Conservation (phyloP, 2,888 invertebrate species). For the Agrilus biguttatus region DNA sequence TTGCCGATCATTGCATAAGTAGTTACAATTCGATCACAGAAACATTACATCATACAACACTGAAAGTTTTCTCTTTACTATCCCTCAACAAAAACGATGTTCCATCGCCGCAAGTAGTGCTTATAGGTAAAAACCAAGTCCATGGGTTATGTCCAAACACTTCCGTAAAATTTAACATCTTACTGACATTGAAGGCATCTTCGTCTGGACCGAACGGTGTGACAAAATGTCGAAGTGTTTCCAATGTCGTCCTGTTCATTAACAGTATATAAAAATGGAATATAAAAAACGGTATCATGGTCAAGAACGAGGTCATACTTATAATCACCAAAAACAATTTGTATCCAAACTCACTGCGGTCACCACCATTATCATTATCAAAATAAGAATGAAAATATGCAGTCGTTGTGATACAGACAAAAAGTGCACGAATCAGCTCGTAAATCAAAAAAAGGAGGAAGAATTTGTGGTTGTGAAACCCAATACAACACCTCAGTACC, state of each 20-base stretch:
- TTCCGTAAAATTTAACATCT: conserved; percentile 76
- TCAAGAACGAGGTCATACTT: conserved; percentile 85
- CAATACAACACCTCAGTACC: conserved; percentile 93
- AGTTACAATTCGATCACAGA: no score
- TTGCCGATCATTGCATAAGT: no score
- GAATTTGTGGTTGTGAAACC: conserved; percentile 91
- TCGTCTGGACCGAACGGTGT: conserved; percentile 82
- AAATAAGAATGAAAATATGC: conserved; percentile 75
- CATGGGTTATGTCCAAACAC: conserved; percentile 78
- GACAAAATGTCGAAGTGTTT: conserved; percentile 85
- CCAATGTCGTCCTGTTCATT: conserved; percentile 83
- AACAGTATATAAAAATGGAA: conserved; percentile 85
- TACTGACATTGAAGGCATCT: conserved; percentile 81
- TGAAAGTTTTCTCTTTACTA: background rate
- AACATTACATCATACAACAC: no score
- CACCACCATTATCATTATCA: conserved; percentile 63
- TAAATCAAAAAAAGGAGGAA: conserved; percentile 90
- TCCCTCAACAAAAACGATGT: conserved; percentile 9
- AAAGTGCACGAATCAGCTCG: conserved; percentile 74
- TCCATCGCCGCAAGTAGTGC: conserved; percentile 53
- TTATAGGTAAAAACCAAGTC: conserved; percentile 76
- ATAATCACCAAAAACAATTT: conserved; percentile 90
- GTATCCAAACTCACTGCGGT: conserved; percentile 68
- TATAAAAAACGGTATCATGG: conserved; percentile 78
- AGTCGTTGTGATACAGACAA: conserved; percentile 64